Percentiles rank a stretch among this genome's conserved stretches.
Evolutionary conservation across 2,113 vertebrate genomes (phyloP).

Genomic region (Alethe castanea): DNA sequence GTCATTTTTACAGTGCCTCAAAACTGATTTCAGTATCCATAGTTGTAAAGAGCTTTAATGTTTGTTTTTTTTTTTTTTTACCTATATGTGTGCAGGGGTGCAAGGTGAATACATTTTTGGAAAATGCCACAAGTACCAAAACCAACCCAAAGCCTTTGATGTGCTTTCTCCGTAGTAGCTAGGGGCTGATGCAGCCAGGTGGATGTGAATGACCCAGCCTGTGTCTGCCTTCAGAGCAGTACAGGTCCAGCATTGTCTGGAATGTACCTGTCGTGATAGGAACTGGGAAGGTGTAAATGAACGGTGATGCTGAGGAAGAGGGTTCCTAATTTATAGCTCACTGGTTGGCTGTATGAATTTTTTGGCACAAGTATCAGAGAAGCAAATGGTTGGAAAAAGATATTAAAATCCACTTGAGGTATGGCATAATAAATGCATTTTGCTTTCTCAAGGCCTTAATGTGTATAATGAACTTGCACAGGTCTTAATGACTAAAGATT

Average conservation of each 20-base stretch:
- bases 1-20: constrained; percentile 70
- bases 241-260: neutral
- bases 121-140: constrained; percentile 48
- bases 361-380: constrained; percentile 16
- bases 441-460: constrained; percentile 38
- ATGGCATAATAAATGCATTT: neutral
- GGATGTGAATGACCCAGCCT: neutral
- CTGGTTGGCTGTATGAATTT: neutral
- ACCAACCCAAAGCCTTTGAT: constrained; percentile 56
- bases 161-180: neutral
- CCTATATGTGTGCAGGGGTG: neutral
- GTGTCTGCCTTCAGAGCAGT: neutral
- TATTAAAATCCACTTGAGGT: neutral
- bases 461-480: neutral
- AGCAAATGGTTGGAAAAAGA: neutral
- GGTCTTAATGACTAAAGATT: constrained; percentile 2
- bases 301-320: neutral
- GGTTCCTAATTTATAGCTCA: neutral
- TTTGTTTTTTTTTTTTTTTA: neutral
- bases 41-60: constrained; percentile 61
- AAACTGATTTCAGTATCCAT: constrained; percentile 58
- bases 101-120: constrained; percentile 8
- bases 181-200: neutral
- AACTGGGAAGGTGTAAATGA: neutral
- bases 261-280: neutral